Evolutionary conservation across 2,888 invertebrate genomes (phyloP), one percentile per base, ranked within the genome.

Genomic region (Gastracanthus pulcherrimus): DNA sequence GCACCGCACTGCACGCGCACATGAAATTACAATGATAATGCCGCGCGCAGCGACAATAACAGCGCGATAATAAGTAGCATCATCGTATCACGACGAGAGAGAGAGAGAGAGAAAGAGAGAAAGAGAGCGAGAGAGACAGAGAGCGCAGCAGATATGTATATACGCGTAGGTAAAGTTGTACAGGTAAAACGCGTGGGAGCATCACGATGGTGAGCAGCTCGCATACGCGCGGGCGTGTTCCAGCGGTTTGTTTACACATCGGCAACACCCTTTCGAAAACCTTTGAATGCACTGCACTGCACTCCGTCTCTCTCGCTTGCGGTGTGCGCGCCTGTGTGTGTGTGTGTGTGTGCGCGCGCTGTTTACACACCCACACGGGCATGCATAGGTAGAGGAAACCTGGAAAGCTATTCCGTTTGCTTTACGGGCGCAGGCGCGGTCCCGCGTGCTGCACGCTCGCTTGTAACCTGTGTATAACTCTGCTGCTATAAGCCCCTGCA

Each of bases 1-100:
- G 23, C 23, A 16, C 16, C 9, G 38, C 23, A 19, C 34, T 6
- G 23, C 31, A 16, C 48, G 48, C 34, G 51, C 29, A 9, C 19
- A 19, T n/a, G 75, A 79, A 80, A 75, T 81, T 77, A 78, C 78
- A 81, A 80, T 79, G 78, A 83, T 82, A 81, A 83, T 80, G 29
- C 74, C 23, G n/a, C 26, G 29, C n/a, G 0, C n/a, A 16, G 23
- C 26, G 34, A 66, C 78, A 76, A 81, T 82, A 77, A 84, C 81
- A 82, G 66, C 51, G 34, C 67, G 69, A 78, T 84, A 84, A 84
- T 83, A 78, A 79, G 80, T 76, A 13, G 77, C 82, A 81, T 80
- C 83, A 80, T 81, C 78, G 81, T 77, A 31, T 45, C 45, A n/a
- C 3, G n/a, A n/a, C n/a, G 45, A 13, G 3, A 16, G n/a, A 45